Evolutionary conservation across 2,888 invertebrate species (phyloP), one percentile per base, ranked within the genome.

Genomic region (Lydus trimaculatus): DNA sequence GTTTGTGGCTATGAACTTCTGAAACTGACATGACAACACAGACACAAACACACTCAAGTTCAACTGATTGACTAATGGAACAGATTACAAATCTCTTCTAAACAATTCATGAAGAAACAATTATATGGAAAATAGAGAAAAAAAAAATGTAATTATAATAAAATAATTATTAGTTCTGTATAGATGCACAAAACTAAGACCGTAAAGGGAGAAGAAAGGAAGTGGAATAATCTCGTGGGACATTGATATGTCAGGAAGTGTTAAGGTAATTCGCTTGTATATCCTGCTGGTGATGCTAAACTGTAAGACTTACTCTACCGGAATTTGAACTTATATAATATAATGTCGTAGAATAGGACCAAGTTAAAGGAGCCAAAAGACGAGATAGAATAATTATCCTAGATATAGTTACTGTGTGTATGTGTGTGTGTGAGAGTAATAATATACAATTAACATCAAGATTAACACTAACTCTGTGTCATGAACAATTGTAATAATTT

Each of bases 1-100:
- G 52, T 52, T 48, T 52, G 52, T 20, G 52, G 52, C 13, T 52
- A 23, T 52, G 13, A 52, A 52, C 23, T 52, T 52, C 52, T 52
- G 52, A 25, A 52, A 52, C 23, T 52, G 52, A 52, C 52, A 52
- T 13, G 52, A 52, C 52, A 43, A 52, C 23, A 52, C 23, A 23
- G 2, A 52, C 52, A 23, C 52, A 52, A 7, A 43, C 5, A 43
- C 4, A 36, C 17, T 5, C 52, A 52, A 52, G 1, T 4, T 43
- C 4, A 13, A 23, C 23, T 52, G 52, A 52, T 52, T 52, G 52
- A 52, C 52, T 52, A 52, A 52, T 25, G 1, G 23, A 13, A 1
- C 52, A 15, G 11, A 11, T 52, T 52, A 1, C 7, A 25, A 52
- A 48, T 28, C 33, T 1, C 33, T 33, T 33, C 5, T 11, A 2